Base-by-base conservation (phyloP, 2,888 invertebrate genomes). In the Nudaria mundana region DNA sequence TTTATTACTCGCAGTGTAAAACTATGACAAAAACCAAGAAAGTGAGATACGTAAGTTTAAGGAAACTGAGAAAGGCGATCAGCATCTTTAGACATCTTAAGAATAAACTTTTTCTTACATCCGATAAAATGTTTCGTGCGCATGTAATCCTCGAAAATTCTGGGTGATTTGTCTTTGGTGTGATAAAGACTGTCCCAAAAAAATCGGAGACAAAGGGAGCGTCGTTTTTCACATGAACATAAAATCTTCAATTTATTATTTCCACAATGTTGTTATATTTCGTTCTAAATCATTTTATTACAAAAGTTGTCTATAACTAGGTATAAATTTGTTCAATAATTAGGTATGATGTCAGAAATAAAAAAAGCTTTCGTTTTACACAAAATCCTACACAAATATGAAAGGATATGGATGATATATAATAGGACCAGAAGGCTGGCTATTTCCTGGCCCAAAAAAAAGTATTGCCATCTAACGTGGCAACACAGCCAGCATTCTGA, bases 111-210 rank as follows among this genome's bases (percentile, higher is more conserved):
- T 47, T 61, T 63, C 59, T 57, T 48, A 61, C 53, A 55, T 66
- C 71, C 70, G 82, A 82, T 83, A 81, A 83, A 80, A 81, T 80
- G 81, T 80, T 82, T 77, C 65, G 74, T 74, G 69, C 74, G 70
- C 70, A 62, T 76, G 78, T 82, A 82, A 84, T 82, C 80, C 80
- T 58, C 56, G 47, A 40, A 49, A 72, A 76, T 73, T 75, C 75
- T 64, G 48, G 69, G 76, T 80, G 78, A 82, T 82, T 81, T 81
- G 78, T 83, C 72, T 78, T 64, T 51, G 56, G 61, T 56, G 57
- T 66, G 81, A 81, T 81, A 81, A 74, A 63, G 55, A 49, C 48
- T 60, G 56, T 57, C 54, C 59, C 47, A 45, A n/a, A n/a, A 31
- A 61, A 51, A 53, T 59, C 31, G 46, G 59, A 61, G 71, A 71